Evolutionary conservation across 2,888 invertebrate genomes (phyloP).

Genomic region (Drosophila borborema): DNA sequence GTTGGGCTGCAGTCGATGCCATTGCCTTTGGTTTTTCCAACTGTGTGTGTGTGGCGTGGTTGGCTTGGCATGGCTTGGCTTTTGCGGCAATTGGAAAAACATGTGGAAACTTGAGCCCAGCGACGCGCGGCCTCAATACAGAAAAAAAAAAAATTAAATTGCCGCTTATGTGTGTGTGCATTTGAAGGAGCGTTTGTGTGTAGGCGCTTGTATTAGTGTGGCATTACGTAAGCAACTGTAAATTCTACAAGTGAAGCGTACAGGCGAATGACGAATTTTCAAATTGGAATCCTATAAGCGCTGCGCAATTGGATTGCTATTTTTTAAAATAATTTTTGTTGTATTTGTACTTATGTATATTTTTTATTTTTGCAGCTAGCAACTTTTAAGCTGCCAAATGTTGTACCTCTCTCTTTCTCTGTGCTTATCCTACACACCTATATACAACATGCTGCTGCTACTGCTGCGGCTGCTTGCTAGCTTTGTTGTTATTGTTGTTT

Average conservation of each 20-base stretch:
- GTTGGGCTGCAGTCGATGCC: conserved; percentile 42
- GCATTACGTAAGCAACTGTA: conserved; percentile 78
- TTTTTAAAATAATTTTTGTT: not conserved
- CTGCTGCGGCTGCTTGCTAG: conserved; percentile 17
- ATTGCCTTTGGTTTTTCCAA: conserved; percentile 65
- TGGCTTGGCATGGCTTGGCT: conserved; percentile 49
- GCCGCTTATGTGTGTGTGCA: conserved; percentile 40
- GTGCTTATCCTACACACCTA: conserved; percentile 57
- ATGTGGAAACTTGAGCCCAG: conserved; percentile 77
- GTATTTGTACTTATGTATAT: not conserved
- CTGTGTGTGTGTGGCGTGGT: conserved; percentile 20
- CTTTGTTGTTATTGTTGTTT: conserved; percentile 39
- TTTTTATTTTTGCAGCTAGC: conserved; percentile 1
- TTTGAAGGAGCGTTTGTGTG: conserved; percentile 64
- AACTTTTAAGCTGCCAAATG: conserved; percentile 35
- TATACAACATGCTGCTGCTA: not conserved
- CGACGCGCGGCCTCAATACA: conserved; percentile 66
- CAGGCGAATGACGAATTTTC: conserved; percentile 63
- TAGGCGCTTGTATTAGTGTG: conserved; percentile 52
- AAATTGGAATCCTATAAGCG: conserved; percentile 66
- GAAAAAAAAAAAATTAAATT: conserved; percentile 45
- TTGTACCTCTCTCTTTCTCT: conserved; percentile 13
- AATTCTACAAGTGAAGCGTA: conserved; percentile 69
- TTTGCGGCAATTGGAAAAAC: conserved; percentile 69
- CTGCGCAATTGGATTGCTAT: conserved; percentile 48